Evolutionary conservation across 1,140 invertebrate species (phyloP).

Genomic region (Thereuonema tuberculata): DNA sequence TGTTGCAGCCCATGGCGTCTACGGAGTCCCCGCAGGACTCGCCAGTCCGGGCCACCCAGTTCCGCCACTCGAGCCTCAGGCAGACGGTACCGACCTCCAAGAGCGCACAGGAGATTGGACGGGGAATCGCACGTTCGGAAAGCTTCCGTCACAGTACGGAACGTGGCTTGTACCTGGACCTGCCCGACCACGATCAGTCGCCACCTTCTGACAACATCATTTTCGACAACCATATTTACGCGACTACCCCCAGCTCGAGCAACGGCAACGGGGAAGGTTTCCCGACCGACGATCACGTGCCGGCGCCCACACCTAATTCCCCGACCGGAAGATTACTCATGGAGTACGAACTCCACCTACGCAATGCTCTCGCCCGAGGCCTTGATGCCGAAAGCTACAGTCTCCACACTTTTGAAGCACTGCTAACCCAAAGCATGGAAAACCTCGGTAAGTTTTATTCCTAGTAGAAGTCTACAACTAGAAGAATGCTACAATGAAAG

Average conservation of each 20-base stretch:
- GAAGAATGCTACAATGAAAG: too few species aligned
- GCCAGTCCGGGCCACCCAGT: conserved; percentile 24
- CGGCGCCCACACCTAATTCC: conserved; percentile 45
- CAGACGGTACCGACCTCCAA: neutral
- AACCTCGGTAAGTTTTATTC: conserved; percentile 65
- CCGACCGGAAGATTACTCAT: conserved; percentile 71
- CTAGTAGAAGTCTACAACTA: too few species aligned
- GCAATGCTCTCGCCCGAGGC: conserved; percentile 84
- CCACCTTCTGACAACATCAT: conserved; percentile 81
- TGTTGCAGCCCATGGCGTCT: conserved; percentile 57
- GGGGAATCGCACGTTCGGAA: conserved; percentile 5
- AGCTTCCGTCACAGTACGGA: conserved; percentile 28
- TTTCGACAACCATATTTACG: conserved; percentile 87
- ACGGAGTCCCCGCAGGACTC: conserved; percentile 63
- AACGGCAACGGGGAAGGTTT: conserved; percentile 11
- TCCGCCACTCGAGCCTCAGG: neutral
- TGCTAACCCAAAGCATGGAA: conserved; percentile 87
- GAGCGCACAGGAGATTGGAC: neutral
- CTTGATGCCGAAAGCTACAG: conserved; percentile 91
- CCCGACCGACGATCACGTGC: conserved; percentile 7
- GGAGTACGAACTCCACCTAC: conserved; percentile 88
- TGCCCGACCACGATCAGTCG: conserved; percentile 53
- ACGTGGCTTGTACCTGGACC: conserved; percentile 59
- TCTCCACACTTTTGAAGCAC: conserved; percentile 80
- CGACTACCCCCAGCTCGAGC: conserved; percentile 77